Evolutionary conservation across 2,113 vertebrate species (phyloP).

Genomic region (Pterocles burchelli): DNA sequence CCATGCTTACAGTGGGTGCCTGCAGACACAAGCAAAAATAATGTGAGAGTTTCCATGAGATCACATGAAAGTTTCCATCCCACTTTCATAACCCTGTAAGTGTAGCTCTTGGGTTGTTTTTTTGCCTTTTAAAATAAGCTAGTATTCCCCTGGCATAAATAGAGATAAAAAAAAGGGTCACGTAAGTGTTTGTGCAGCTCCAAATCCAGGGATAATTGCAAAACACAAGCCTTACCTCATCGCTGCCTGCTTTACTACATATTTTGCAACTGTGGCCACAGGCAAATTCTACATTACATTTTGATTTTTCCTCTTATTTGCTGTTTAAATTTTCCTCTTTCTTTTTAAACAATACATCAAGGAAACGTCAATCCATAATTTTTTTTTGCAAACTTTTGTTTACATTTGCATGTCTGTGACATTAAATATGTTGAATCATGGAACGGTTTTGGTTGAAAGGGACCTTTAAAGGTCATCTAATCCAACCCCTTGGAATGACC

Average conservation of each 20-base stretch:
- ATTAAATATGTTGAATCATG: neutral
- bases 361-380: neutral
- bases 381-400: neutral
- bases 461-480: too few species aligned
- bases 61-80: neutral
- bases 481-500: too few species aligned
- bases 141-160: neutral
- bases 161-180: neutral
- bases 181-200: neutral
- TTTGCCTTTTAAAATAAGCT: neutral
- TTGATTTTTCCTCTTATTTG: neutral
- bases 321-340: neutral
- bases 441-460: too few species aligned
- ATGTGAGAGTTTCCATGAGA: neutral
- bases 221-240: neutral
- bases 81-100: neutral
- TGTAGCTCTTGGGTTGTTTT: neutral
- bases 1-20: neutral
- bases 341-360: neutral
- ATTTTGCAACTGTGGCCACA: neutral
- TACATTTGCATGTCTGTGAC: neutral
- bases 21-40: neutral
- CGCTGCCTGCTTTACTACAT: neutral
- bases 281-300: neutral
- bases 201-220: neutral